phyloP scores from a whole-genome alignment of 2,888 invertebrate species.

The Epicampocera succincta region DNA sequence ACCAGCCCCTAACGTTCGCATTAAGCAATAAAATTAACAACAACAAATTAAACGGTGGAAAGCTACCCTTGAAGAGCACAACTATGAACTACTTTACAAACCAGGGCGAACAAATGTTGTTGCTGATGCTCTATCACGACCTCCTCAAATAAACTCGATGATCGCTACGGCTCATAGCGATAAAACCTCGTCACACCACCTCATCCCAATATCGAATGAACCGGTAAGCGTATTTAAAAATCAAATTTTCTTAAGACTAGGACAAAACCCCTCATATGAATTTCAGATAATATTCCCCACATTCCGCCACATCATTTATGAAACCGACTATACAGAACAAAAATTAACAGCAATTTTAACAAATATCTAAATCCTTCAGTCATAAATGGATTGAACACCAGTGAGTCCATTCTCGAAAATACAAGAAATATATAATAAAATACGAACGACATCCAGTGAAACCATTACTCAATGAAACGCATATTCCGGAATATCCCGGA shows the following conservation, averaged over 20 bases:
- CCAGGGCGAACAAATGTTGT: constrained; percentile 4
- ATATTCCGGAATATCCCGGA: background rate
- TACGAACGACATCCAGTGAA: too few relatives aligned
- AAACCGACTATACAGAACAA: constrained; percentile 13
- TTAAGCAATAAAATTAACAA: constrained; percentile 20
- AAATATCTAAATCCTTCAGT: constrained; percentile 43
- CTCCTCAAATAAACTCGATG: constrained; percentile 50
- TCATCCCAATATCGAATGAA: constrained; percentile 54
- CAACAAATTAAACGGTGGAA: constrained; percentile 41
- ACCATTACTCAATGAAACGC: background rate
- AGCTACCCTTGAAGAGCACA: constrained; percentile 21
- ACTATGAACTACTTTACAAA: background rate
- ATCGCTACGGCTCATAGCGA: constrained; percentile 55
- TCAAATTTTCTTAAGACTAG: constrained; percentile 54
- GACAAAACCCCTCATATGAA: constrained; percentile 37
- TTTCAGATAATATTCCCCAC: constrained; percentile 40
- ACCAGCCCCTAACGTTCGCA: constrained; percentile 43
- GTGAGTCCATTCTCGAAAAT: constrained; percentile 32
- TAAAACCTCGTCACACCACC: constrained; percentile 62
- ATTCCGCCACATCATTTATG: background rate
- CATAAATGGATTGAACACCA: constrained; percentile 43
- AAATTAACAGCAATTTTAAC: constrained; percentile 35
- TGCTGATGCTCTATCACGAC: constrained; percentile 57
- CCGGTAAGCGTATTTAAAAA: constrained; percentile 67
- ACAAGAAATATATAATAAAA: constrained; percentile 42